Evolutionary conservation across 2,888 invertebrate genomes (phyloP).

Genomic region (Oligia fasciuncula): DNA sequence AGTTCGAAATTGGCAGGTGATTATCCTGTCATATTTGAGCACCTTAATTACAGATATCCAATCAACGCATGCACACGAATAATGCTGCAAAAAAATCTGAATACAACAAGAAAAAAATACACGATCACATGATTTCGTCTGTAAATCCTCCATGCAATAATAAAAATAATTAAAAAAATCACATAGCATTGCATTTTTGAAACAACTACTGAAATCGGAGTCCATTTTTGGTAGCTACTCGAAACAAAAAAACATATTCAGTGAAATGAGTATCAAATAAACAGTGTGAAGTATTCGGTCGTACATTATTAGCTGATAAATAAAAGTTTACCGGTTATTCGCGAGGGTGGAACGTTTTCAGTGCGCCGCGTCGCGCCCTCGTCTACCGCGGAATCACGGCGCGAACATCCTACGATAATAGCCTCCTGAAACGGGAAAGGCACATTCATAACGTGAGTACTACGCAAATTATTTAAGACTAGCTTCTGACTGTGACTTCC

Average conservation of each 20-base stretch:
- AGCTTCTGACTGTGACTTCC: background rate
- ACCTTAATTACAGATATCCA: constrained; percentile 40
- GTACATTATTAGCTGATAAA: constrained; percentile 60
- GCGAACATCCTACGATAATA: constrained; percentile 79
- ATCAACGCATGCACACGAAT: constrained; percentile 48
- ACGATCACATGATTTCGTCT: background rate
- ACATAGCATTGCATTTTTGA: constrained; percentile 30
- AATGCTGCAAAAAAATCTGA: constrained; percentile 12
- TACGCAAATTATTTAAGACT: constrained; percentile 8
- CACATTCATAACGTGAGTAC: constrained; percentile 67
- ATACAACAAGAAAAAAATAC: constrained; percentile 22
- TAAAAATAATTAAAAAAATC: constrained; percentile 1
- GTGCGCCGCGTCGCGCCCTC: constrained; percentile 72
- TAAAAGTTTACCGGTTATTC: constrained; percentile 68
- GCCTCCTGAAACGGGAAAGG: constrained; percentile 73
- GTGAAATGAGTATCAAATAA: constrained; percentile 6
- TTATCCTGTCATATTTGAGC: constrained; percentile 53
- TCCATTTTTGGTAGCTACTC: constrained; percentile 14
- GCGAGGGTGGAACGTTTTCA: constrained; percentile 62
- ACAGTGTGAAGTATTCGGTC: constrained; percentile 34
- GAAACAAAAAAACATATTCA: background rate
- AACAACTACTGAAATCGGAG: constrained; percentile 51
- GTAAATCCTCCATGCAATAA: background rate
- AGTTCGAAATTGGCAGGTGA: constrained; percentile 38
- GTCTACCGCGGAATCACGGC: constrained; percentile 78